phyloP scores from a whole-genome alignment of 2,113 vertebrate genomes.

The Lophius piscatorius region DNA sequence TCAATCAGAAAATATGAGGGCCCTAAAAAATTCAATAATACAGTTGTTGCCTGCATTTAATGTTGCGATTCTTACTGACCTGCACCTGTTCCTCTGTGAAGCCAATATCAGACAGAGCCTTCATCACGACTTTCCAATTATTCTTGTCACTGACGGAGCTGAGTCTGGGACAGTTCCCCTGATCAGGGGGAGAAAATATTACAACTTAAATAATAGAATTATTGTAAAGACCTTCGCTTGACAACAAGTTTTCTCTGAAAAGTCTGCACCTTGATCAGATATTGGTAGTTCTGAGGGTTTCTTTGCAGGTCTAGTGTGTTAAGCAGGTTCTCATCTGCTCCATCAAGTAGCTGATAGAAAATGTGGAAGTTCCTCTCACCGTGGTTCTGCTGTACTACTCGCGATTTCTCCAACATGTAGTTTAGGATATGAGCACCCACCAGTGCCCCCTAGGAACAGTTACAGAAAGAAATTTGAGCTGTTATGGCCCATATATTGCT shows the following conservation, averaged over 20 bases:
- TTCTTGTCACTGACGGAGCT: constrained; percentile 96
- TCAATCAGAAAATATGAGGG: constrained; percentile 4
- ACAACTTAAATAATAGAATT: neutral
- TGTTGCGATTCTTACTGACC: constrained; percentile 74
- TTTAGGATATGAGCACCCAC: constrained; percentile 96
- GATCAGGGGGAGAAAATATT: constrained; percentile 22
- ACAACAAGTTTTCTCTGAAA: neutral
- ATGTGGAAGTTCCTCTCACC: constrained; percentile 98
- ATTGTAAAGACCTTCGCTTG: neutral
- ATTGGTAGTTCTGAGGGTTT: constrained; percentile 90
- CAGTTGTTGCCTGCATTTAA: neutral
- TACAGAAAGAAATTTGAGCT: neutral
- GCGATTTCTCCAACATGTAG: constrained; percentile 97
- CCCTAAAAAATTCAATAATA: neutral
- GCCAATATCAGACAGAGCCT: constrained; percentile 87
- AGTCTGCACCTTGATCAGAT: constrained; percentile 89
- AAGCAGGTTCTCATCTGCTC: constrained; percentile 87
- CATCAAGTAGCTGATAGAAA: constrained; percentile 97
- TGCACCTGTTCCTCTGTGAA: constrained; percentile 90
- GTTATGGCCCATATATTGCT: too few relatives aligned
- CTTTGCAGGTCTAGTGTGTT: constrained; percentile 87
- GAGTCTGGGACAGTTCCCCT: constrained; percentile 96
- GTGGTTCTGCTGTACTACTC: constrained; percentile 96
- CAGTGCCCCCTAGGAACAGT: constrained; percentile 84
- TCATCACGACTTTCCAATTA: constrained; percentile 91